A percentile compares a stretch with the other conserved stretches of the same genome.
Evolutionary conservation across 2,797 vertebrate genomes (phyloP).

Genomic region (Crax fasciolata): DNA sequence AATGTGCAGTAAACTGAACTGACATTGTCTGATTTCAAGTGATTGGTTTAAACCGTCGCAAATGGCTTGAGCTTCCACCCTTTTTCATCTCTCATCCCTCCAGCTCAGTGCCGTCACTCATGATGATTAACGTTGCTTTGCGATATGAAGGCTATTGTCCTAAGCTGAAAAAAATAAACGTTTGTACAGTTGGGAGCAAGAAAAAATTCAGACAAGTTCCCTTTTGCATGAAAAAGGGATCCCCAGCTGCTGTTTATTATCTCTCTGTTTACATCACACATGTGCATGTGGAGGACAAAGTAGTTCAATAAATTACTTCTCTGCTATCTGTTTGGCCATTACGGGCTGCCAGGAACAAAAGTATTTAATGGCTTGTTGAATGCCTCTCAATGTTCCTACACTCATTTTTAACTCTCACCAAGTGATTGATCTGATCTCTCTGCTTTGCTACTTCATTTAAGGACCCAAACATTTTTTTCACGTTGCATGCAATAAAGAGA

Average conservation of each 20-base stretch:
- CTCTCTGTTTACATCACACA: constrained; percentile 75
- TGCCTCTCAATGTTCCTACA: constrained; percentile 21
- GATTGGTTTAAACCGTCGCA: constrained; percentile 10
- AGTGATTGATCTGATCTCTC: constrained; percentile 11
- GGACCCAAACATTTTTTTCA: neutral
- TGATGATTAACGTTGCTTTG: neutral
- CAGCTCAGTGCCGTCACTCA: neutral
- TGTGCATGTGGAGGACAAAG: constrained; percentile 70
- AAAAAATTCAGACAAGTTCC: constrained; percentile 55
- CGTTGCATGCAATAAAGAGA: neutral
- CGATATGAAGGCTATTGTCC: neutral
- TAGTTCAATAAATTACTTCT: constrained; percentile 72
- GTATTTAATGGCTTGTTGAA: constrained; percentile 58
- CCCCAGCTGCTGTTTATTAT: constrained; percentile 78
- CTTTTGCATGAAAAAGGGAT: constrained; percentile 60
- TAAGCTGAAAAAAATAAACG: constrained; percentile 33
- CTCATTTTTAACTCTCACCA: constrained; percentile 57
- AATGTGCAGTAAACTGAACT: constrained; percentile 14
- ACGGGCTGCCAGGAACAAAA: constrained; percentile 37
- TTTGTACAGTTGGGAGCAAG: constrained; percentile 76
- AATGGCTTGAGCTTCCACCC: neutral
- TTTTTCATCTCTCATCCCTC: neutral
- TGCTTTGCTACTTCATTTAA: neutral
- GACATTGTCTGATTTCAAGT: constrained; percentile 58
- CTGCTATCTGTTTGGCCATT: neutral